Evolutionary conservation across 2,888 invertebrate species (phyloP), one percentile per base, ranked within the genome.

Genomic region (Drosophila nr. perissopoda): DNA sequence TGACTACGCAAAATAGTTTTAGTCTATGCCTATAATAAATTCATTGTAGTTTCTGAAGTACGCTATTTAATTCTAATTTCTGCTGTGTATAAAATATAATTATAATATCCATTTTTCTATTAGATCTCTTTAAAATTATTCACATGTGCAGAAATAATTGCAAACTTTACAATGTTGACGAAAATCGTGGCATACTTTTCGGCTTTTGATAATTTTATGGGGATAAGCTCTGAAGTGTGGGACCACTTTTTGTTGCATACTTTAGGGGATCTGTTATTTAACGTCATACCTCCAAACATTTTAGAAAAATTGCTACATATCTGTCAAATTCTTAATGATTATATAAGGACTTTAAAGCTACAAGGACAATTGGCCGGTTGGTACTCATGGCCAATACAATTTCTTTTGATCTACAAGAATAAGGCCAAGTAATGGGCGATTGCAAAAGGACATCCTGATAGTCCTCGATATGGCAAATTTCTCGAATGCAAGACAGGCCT

Each of bases 241-340:
- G 10, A 6, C 1, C 2, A n/a, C 0, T 13, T n/a, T 8, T 7
- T 13, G 13, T 21, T 45, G 42, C 21, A 45, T 45, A 45, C 7
- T 21, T 45, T 16, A 1, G 4, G 16, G 21, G 7, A 7, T 21
- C 4, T 0, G 13, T 4, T 0, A 4, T 10, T 40, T n/a, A n/a
- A 4, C 4, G 1, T 40, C 4, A 40, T 40, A 7, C 1, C n/a
- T n/a, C 2, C 0, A 38, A 18, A 38, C 38, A 2, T 36, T 36
- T 2, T 18, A 36, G 16, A 36, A 36, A 18, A 18, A 36, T 18
- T 16, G 7, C 2, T 31, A 1, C 4, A 34, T 1, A 11, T 34
- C 34, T 34, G 34, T 13, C 4, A 13, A 34, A 13, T 34, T 11
- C 34, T 13, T 34, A 13, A 13, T 0, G 34, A 31, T 31, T 31